Evolutionary conservation across 1,140 invertebrate species (phyloP), one percentile per base, ranked within the genome.

Genomic region (Diuraphis noxia): DNA sequence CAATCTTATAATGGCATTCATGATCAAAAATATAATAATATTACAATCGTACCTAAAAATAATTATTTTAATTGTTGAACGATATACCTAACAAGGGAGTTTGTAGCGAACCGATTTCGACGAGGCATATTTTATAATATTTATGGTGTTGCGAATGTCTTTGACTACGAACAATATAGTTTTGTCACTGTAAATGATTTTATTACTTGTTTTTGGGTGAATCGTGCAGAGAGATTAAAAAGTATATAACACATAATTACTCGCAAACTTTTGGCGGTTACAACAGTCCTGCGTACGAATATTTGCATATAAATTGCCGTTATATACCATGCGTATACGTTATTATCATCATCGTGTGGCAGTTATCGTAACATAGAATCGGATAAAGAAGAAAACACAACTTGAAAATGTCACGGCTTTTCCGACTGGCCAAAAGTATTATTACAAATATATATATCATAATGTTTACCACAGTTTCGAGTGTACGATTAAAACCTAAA

Each of bases 251-350:
- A 82, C n/a, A 82, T 82, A 46, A 85, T 85, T 85, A 46, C 41
- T 46, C 82, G 41, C 30, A 34, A 85, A 46, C 82, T 85, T 85
- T 85, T 30, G 41, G 40, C 41, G 17, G 30, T 46, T 46, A 46
- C 17, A 41, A 43, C 25, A 43, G 41, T 21, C 21, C 30, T 19
- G n/a, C 17, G 30, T 19, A 46, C 38, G n/a, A 17, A 46, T 85
- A 85, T 85, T 85, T 46, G 41, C 82, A 85, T 85, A 85, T 85
- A 85, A 46, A 85, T 85, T 85, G 82, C 19, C 7, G 34, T 84
- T 43, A 30, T 84, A 43, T 43, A 43, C 41, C 79, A 41, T n/a
- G 79, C 30, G 40, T 84, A 40, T 84, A 84, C 40, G 81, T 84
- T 84, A 34, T 84, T 84, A 84, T 84, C n/a, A 34, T 85, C 82